Base-by-base conservation (phyloP, 1,140 invertebrate genomes). In the Apolygus lucorum region DNA sequence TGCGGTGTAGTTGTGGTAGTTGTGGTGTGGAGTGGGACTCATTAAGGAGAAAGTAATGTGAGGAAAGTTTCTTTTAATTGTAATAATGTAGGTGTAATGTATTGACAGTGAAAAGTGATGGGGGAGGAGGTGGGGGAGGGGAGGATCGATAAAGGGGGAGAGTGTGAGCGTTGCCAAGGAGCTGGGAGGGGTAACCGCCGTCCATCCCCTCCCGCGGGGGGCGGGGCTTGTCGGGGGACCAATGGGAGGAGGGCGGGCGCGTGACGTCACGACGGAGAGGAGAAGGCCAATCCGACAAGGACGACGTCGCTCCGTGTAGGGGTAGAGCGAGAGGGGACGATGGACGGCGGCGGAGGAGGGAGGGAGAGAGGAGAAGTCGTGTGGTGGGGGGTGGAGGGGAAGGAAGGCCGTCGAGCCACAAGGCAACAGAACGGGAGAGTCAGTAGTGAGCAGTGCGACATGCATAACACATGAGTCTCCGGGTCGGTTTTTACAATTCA, bases 381-480 rank as follows among this genome's bases (percentile, higher is more conserved):
- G 27, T 21, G 28, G 52, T 28, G 70, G 52, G 42, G 49, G 34
- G 28, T 42, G 64, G 49, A 68, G 62, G 68, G 52, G 71, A 72
- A 28, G 24, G 69, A n/a, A 70, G 22, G 63, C 68, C 59, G 27
- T 49, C 14, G 62, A 67, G 52, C n/a, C 11, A 62, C 2, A 28
- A n/a, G 59, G 52, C 25, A 69, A 26, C 49, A 65, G 64, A 62
- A 34, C 70, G 63, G 72, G 76, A 75, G 73, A 72, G 72, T 74
- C 74, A 81, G 78, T 76, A 77, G 79, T 76, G 78, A 79, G 78
- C 78, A 78, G 77, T 64, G 79, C 81, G 81, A 81, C 80, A 83
- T 83, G 82, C 82, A 82, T 82, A 82, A 83, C 82, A 80, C 81
- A 83, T 82, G 82, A 83, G 81, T 79, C 78, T 73, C 76, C 75